Evolutionary conservation across 2,888 invertebrate genomes (phyloP).

Genomic region (Drosophila nr. perissopoda): DNA sequence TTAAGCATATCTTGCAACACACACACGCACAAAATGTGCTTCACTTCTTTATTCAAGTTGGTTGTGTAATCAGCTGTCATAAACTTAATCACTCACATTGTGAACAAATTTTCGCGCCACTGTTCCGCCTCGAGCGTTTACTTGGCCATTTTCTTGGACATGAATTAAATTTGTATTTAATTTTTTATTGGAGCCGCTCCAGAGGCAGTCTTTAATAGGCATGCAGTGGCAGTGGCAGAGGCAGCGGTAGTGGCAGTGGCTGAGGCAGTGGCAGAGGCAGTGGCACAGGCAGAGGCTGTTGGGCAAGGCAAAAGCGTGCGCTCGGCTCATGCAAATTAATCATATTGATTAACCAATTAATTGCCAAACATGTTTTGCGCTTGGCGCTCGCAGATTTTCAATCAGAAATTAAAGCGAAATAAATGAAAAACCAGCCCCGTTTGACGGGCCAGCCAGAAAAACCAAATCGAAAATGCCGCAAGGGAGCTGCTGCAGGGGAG

Average conservation of each 20-base stretch:
- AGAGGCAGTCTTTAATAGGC: neutral
- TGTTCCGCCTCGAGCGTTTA: constrained; percentile 3
- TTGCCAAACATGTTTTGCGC: constrained; percentile 71
- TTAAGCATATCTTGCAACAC: no score
- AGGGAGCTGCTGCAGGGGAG: neutral
- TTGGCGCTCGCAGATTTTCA: constrained; percentile 63
- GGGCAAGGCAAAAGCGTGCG: constrained; percentile 51
- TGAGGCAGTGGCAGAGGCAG: no score
- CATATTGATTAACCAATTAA: constrained; percentile 78
- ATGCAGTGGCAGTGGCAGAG: neutral
- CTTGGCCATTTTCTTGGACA: constrained; percentile 32
- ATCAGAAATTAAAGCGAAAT: constrained; percentile 69
- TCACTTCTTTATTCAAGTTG: neutral
- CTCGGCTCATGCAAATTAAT: constrained; percentile 73
- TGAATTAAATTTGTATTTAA: constrained; percentile 19
- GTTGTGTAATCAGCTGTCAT: neutral
- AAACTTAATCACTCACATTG: neutral
- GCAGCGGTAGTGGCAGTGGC: no score
- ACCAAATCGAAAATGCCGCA: neutral
- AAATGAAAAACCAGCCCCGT: constrained; percentile 43
- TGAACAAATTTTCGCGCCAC: constrained; percentile 10
- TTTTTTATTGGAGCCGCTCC: constrained; percentile 15
- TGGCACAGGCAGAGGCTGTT: no score
- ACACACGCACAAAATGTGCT: no score
- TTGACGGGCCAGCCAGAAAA: neutral